Evolutionary conservation across 2,797 vertebrate species (phyloP).

Genomic region (Danio albolineatus): DNA sequence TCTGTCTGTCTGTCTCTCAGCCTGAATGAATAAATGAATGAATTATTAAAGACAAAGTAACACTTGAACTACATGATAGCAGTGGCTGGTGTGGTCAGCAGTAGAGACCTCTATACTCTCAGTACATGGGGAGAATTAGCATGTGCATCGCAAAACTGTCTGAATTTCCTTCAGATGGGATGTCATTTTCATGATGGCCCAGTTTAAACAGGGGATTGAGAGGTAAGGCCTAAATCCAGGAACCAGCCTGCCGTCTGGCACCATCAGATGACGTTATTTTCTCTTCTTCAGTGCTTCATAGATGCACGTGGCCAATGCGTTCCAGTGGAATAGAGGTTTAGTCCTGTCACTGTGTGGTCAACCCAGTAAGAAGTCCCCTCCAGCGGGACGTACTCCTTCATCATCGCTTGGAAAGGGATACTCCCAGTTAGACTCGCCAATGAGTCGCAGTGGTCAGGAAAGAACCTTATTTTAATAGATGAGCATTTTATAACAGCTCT

Average conservation of each 20-base stretch:
- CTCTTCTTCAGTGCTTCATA: slow-evolving; percentile 55
- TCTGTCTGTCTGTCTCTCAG: slow-evolving; percentile 44
- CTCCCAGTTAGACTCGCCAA: slow-evolving; percentile 64
- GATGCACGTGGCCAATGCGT: slow-evolving; percentile 36
- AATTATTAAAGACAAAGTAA: slow-evolving; percentile 43
- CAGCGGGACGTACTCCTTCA: slow-evolving; percentile 67
- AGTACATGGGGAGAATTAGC: slow-evolving; percentile 72
- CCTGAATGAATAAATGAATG: slow-evolving; percentile 17
- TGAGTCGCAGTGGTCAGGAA: slow-evolving; percentile 65
- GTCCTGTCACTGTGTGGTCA: slow-evolving; percentile 60
- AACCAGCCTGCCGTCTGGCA: slow-evolving; percentile 58
- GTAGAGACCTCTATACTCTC: slow-evolving; percentile 72
- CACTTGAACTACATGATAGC: slow-evolving; percentile 64
- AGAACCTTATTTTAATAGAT: slow-evolving; percentile 67
- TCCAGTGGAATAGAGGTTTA: slow-evolving; percentile 62
- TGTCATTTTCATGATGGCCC: slow-evolving; percentile 63
- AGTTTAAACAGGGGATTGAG: slow-evolving; percentile 19
- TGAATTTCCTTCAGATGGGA: slow-evolving; percentile 71
- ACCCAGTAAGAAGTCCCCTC: slow-evolving; percentile 64
- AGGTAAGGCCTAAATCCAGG: slow-evolving; percentile 29
- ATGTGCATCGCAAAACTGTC: slow-evolving; percentile 75
- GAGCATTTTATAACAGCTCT: slow-evolving; percentile 67
- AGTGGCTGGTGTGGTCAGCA: slow-evolving; percentile 72
- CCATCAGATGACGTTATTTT: slow-evolving; percentile 57
- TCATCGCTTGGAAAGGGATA: slow-evolving; percentile 66